These are phyloP conservation scores for Hirudinaria manillensis DNA, from an alignment of 2,888 invertebrate species.

Conservation along the genomic window DNA sequence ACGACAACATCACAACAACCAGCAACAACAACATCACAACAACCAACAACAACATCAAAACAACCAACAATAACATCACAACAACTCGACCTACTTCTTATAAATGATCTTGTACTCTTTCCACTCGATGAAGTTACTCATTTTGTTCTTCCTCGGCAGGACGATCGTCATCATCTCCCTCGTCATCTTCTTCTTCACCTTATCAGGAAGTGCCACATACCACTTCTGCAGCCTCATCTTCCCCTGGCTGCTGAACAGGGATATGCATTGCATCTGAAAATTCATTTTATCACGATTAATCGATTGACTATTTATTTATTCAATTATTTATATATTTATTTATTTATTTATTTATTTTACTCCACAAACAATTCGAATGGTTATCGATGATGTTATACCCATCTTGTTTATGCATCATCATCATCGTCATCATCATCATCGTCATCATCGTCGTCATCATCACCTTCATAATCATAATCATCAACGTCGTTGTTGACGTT, in stretches of 20 bases:
- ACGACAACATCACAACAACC: no score
- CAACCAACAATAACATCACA: not conserved
- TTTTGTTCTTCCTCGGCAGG: slow-evolving; percentile 84
- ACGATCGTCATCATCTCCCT: slow-evolving; percentile 89
- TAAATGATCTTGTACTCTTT: slow-evolving; percentile 97
- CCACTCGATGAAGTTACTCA: slow-evolving; percentile 99
- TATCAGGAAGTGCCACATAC: slow-evolving; percentile 86
- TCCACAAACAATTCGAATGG: no score
- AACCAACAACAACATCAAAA: not conserved
- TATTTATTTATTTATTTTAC: no score
- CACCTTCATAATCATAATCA: slow-evolving; percentile 22
- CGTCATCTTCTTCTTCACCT: slow-evolving; percentile 92
- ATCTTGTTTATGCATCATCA: no score
- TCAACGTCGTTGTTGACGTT: not conserved
- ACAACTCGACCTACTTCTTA: slow-evolving; percentile 70
- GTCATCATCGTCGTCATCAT: slow-evolving; percentile 25
- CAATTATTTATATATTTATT: no score
- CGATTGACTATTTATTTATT: not conserved
- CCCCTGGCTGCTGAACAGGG: slow-evolving; percentile 96
- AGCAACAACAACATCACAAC: not conserved
- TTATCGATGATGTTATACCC: no score
- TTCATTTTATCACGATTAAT: not conserved
- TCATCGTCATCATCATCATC: slow-evolving; percentile 21
- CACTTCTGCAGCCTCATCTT: slow-evolving; percentile 96
- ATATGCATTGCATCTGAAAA: slow-evolving; percentile 91